Conservation (phyloP, 2,797 vertebrate species). For the Parambassis ranga region DNA sequence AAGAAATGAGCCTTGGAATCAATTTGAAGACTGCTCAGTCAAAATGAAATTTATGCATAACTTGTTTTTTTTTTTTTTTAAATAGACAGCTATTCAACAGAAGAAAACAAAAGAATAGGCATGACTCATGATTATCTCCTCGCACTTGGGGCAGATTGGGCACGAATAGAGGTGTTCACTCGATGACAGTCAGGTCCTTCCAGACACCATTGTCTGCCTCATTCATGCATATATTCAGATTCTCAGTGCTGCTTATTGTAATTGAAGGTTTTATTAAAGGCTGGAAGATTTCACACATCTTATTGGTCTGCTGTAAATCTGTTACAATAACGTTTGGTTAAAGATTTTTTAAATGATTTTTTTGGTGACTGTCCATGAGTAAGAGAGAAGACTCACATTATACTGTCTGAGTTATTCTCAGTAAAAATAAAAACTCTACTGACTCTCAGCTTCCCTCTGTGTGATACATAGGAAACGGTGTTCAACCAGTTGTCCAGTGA, state of each 20-base stretch:
- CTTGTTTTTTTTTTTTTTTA: slow-evolving; percentile 27
- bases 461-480: slow-evolving; percentile 1
- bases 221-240: slow-evolving; percentile 27
- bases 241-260: slow-evolving; percentile 17
- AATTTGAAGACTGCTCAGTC: slow-evolving; percentile 37
- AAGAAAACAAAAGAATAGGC: slow-evolving; percentile 33
- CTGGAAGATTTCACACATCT: not conserved
- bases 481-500: slow-evolving; percentile 12
- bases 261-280: slow-evolving; percentile 10
- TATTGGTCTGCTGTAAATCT: not conserved
- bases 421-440: too few species aligned
- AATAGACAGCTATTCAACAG: slow-evolving; percentile 35
- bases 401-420: too few species aligned
- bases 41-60: slow-evolving; percentile 49
- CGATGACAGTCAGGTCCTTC: slow-evolving; percentile 28
- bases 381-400: slow-evolving; percentile 20
- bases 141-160: slow-evolving; percentile 27
- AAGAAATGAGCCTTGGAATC: slow-evolving; percentile 21
- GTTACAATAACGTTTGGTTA: not conserved
- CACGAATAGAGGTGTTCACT: slow-evolving; percentile 13
- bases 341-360: not conserved
- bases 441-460: slow-evolving; percentile 36
- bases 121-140: slow-evolving; percentile 52
- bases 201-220: slow-evolving; percentile 17
- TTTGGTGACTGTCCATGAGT: slow-evolving; percentile 41